Conservation (phyloP, 2,888 invertebrate species). For the Campopleginae sp. region DNA sequence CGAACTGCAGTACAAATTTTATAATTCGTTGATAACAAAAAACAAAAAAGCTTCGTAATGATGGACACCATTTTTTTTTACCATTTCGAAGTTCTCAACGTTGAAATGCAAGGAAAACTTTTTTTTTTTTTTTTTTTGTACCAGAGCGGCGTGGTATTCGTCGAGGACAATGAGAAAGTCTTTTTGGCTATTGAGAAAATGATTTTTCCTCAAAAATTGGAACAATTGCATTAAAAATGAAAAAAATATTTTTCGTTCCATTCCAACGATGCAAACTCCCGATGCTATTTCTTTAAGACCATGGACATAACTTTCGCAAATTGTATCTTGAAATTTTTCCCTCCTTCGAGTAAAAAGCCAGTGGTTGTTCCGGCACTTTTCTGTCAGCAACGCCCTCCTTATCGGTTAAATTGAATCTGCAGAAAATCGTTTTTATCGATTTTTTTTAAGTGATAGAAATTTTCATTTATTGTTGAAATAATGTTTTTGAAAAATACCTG, state of each 20-base stretch:
- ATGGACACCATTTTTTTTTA: background rate
- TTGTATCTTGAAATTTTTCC: constrained; percentile 96
- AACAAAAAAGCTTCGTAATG: background rate
- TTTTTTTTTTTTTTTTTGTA: no score
- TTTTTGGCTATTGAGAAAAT: no score
- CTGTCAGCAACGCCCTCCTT: constrained; percentile 96
- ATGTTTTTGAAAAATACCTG: constrained; percentile 83
- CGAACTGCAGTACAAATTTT: constrained; percentile 88
- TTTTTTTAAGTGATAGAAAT: background rate
- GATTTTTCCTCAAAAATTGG: no score
- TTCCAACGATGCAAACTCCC: no score
- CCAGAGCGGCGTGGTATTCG: no score
- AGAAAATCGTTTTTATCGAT: constrained; percentile 35
- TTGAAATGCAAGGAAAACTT: no score
- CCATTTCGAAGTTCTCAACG: background rate
- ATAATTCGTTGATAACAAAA: background rate
- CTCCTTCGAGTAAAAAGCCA: constrained; percentile 96
- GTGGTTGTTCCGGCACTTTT: constrained; percentile 97
- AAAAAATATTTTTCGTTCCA: no score
- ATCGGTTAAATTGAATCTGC: constrained; percentile 91
- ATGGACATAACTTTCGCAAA: constrained; percentile 88
- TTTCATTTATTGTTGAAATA: constrained; percentile 13
- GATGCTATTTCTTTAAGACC: no score
- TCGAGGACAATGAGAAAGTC: no score
- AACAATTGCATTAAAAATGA: no score